Evolutionary conservation across 2,113 vertebrate genomes (phyloP), one percentile per base, ranked within the genome.

Genomic region (Lagopus muta): DNA sequence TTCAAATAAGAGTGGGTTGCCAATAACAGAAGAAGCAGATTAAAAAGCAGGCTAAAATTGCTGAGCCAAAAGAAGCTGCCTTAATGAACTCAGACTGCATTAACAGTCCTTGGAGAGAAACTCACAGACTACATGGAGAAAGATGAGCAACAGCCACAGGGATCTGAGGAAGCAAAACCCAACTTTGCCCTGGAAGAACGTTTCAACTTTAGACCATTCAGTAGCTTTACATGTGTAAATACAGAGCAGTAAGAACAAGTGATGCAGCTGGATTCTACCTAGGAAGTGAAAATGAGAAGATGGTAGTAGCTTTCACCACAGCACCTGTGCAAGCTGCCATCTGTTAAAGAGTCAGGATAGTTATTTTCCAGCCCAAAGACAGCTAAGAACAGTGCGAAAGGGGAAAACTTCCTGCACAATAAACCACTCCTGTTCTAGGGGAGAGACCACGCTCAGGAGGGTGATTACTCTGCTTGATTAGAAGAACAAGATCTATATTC

Each of bases 191-290:
- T 38, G 30, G 54, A 28, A 52, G 12, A 8, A 34, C 6, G 32
- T 5, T 55, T 67, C 43, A 38, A 2, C 28, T 3, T n/a, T 27
- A 24, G 38, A 54, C 32, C 10, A 47, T 57, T 48, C 18, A 8
- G 32, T 3, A 48, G 71, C 7, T 43, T 43, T 2, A 16, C 8
- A 25, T 24, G 8, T 5, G 22, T 28, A 81, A 69, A 40, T 3
- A 11, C 0, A 1, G 36, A 43, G 15, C 3, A 34, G 47, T 5
- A 32, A 32, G 30, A 32, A 6, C 0, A 0, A 40, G 28, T 27
- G 16, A 14, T 2, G 12, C 14, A 42, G 55, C 0, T n/a, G 55
- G 58, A 61, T 10, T 17, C 10, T 13, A 1, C 21, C 47, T 20
- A 13, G 32, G 55, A 45, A 60, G 60, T 1, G 11, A 36, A 58